Percentiles rank a stretch among this genome's conserved stretches.
phyloP scores from a whole-genome alignment of 2,888 invertebrate genomes.

The Plutella xylostella region DNA sequence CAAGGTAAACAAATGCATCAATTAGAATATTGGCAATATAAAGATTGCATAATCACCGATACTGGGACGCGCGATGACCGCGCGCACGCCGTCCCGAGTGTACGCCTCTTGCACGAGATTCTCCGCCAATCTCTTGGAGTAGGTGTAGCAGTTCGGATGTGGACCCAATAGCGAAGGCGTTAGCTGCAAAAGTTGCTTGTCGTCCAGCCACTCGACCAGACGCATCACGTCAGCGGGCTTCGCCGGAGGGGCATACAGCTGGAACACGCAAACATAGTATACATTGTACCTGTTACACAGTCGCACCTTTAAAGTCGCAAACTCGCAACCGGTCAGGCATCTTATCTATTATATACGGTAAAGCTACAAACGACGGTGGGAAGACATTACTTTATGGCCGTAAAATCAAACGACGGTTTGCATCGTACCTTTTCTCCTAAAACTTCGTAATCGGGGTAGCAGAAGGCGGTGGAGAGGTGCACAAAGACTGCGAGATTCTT shows the following conservation, averaged over 20 bases:
- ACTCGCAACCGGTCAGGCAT: background rate
- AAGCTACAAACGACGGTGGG: background rate
- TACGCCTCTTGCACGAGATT: constrained; percentile 81
- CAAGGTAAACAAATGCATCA: background rate
- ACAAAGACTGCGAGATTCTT: constrained; percentile 80
- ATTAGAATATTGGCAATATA: too few species aligned
- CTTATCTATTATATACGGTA: background rate
- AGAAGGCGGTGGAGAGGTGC: constrained; percentile 95
- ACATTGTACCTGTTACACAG: background rate
- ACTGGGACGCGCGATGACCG: constrained; percentile 90
- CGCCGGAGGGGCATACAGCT: constrained; percentile 78
- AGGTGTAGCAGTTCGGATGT: constrained; percentile 96
- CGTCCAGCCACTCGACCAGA: constrained; percentile 77
- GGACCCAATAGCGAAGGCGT: constrained; percentile 77
- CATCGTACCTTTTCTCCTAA: constrained; percentile 52
- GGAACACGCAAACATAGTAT: too few species aligned
- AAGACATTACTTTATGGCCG: too few species aligned
- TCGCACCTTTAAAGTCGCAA: too few species aligned
- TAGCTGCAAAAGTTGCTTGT: constrained; percentile 72
- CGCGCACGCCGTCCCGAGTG: constrained; percentile 74
- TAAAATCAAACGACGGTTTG: too few species aligned
- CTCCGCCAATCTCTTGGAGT: constrained; percentile 93
- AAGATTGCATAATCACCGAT: constrained; percentile 75
- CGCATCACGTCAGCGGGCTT: constrained; percentile 79
- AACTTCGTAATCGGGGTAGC: constrained; percentile 85